Base-by-base conservation (phyloP, 1,140 invertebrate species). In the Myzus persicae region DNA sequence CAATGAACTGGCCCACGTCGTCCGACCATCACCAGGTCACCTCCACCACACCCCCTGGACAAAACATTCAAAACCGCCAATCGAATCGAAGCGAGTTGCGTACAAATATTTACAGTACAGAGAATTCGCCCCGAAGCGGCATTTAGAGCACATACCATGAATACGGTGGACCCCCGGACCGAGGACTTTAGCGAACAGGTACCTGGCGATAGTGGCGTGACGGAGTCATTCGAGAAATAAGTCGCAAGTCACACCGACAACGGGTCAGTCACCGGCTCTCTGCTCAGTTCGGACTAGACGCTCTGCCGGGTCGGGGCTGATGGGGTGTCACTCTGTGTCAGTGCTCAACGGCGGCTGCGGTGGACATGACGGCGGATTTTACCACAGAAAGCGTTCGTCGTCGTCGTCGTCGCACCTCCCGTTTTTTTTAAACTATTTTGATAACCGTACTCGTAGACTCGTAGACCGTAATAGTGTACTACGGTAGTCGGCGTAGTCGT, bases 221-320 rank as follows among this genome's bases (percentile, higher is more conserved):
- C 40, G 67, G 31, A 44, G 90, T 82, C 90, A 91, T 91, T 91
- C 90, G 31, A 91, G 42, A 54, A 81, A 38, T 4, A 59, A 59
- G 54, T 59, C 26, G 54, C 26, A 40, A 46, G 31, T 36, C 31
- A 67, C 85, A 36, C 85, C 44, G 44, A 88, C 31, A 31, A 88
- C 31, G 31, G 85, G 44, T 5, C 84, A 36, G 38, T 26, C 85
- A 54, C 48, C 38, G 82, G 38, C 38, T 24, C 24, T 42, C 9
- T 42, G 38, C 38, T 24, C 20, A 24, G 76, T 82, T 8, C 36
- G 76, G 76, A 22, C 7, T n/a, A 14, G 76, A 40, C 38, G 24
- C 82, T 84, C 85, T 2, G 85, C 31, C 59, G 4, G n/a, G 31
- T 76, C 59, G 59, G 31, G 31, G 59, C 59, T 14, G 59, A 76